Conservation (phyloP, 2,113 vertebrate species). For the Tringa solitaria region DNA sequence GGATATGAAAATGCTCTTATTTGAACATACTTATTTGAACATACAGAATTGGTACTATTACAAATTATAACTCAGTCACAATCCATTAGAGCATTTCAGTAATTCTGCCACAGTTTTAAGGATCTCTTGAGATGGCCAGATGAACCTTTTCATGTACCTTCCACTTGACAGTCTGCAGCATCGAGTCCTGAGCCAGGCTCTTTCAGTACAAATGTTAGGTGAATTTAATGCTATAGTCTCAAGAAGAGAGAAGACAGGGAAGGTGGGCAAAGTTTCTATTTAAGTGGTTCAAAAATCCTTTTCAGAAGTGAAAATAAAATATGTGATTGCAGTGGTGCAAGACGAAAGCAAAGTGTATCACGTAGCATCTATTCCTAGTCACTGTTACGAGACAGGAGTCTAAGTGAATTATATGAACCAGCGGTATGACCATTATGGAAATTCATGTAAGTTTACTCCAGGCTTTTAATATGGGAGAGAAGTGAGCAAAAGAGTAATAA, state of each 20-base stretch:
- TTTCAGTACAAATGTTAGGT: neutral
- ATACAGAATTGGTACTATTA: neutral
- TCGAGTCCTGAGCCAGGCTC: neutral
- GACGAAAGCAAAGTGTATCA: neutral
- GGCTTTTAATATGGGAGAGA: neutral
- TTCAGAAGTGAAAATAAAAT: neutral
- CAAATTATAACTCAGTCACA: neutral
- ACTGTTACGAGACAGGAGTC: neutral
- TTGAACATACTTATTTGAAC: neutral
- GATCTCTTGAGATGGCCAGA: neutral
- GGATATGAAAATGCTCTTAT: neutral
- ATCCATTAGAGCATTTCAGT: neutral
- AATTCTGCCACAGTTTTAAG: neutral
- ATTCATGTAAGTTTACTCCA: neutral
- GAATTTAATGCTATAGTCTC: neutral
- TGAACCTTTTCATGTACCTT: neutral
- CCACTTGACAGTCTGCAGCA: neutral
- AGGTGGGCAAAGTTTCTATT: neutral
- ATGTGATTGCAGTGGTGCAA: neutral
- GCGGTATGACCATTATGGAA: neutral
- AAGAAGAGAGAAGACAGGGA: neutral
- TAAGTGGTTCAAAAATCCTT: neutral
- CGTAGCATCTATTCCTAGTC: neutral
- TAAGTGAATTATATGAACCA: neutral
- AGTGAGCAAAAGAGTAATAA: neutral